These are phyloP conservation scores for Hydrotaea diabolus DNA, from an alignment of 2,888 invertebrate species.

Conservation along the genomic window DNA sequence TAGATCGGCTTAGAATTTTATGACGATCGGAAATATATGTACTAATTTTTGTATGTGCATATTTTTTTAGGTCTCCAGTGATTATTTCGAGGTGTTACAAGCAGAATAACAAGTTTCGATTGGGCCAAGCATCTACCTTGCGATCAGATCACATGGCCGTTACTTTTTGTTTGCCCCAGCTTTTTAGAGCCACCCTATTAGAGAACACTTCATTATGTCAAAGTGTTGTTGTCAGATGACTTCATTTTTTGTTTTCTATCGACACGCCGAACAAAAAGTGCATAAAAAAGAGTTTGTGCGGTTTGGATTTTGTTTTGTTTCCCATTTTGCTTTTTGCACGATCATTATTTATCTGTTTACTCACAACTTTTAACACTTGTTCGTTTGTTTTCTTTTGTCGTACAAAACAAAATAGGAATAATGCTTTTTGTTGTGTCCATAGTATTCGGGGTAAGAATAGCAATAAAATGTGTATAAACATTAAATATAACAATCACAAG, in stretches of 20 bases:
- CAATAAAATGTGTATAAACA: conserved; percentile 23
- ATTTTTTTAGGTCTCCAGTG: too few species aligned
- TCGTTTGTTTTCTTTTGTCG: background rate
- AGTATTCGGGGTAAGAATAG: background rate
- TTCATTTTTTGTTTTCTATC: conserved; percentile 18
- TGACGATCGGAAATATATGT: too few species aligned
- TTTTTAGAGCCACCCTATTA: background rate
- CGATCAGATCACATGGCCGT: too few species aligned
- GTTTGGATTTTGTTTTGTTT: background rate
- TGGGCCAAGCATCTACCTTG: too few species aligned
- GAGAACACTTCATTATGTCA: background rate
- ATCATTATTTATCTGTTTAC: conserved; percentile 15
- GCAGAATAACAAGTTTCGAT: too few species aligned
- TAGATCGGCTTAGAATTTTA: too few species aligned
- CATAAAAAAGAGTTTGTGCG: background rate
- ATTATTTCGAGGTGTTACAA: too few species aligned
- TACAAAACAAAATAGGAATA: background rate
- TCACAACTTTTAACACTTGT: conserved; percentile 16
- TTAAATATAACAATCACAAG: conserved; percentile 6
- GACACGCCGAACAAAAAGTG: background rate
- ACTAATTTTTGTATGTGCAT: too few species aligned
- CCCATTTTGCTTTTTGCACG: background rate
- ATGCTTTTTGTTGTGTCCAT: background rate
- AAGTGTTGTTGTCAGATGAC: background rate
- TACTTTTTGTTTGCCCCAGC: too few species aligned